A percentile compares a stretch with the other conserved stretches of the same genome.
Conservation (phyloP, 1,140 invertebrate species). For the Zaprionus lachaisei region DNA sequence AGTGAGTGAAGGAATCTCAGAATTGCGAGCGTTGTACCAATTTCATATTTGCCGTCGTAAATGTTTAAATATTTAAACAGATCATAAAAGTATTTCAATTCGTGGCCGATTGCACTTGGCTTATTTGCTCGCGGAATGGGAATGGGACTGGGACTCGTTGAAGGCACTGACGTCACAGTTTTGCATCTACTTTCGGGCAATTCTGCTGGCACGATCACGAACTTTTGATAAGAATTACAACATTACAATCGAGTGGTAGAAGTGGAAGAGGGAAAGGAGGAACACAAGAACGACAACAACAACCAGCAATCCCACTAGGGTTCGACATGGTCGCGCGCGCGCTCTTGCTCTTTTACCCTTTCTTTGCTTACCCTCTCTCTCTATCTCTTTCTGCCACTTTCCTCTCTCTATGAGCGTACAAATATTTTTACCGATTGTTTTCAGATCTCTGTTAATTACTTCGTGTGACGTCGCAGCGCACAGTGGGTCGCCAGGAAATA, state of each 20-base stretch:
- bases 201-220: not conserved
- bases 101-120: conserved; percentile 34
- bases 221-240: conserved; percentile 29
- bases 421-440: conserved; percentile 32
- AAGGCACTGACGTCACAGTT: conserved; percentile 33
- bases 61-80: conserved; percentile 53
- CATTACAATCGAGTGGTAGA: not conserved
- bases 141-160: not conserved
- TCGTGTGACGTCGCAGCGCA: conserved; percentile 15
- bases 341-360: conserved; percentile 5
- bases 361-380: not conserved
- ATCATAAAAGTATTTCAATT: conserved; percentile 46
- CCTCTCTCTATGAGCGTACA: conserved; percentile 2
- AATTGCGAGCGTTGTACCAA: conserved; percentile 42
- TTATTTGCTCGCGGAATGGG: conserved; percentile 28
- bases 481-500: conserved; percentile 8
- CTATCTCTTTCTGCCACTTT: not conserved
- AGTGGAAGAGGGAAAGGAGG: not conserved
- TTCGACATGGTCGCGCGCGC: conserved; percentile 14
- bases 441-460: conserved; percentile 38
- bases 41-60: conserved; percentile 67
- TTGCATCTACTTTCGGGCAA: not conserved
- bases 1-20: not conserved
- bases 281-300: not conserved
- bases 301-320: not conserved